These are phyloP conservation scores for Heterodera carotae DNA, from an alignment of 1,140 invertebrate species.

Conservation along the genomic window DNA sequence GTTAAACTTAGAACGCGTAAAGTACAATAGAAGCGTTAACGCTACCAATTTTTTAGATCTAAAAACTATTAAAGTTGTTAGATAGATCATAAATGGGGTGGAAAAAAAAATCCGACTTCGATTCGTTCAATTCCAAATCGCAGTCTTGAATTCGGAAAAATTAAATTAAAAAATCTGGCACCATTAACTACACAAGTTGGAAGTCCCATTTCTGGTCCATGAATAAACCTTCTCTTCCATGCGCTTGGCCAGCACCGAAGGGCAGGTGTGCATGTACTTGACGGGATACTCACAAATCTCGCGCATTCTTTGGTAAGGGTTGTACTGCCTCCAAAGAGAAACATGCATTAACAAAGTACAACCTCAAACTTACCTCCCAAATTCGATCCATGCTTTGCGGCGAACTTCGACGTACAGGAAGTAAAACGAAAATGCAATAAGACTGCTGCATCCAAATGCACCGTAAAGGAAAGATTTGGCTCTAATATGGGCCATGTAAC, in stretches of 20 bases:
- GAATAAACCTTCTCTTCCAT: conserved; percentile 61
- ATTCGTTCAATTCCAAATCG: too few relatives aligned
- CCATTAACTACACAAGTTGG: too few relatives aligned
- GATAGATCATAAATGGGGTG: too few relatives aligned
- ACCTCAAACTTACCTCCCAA: not conserved
- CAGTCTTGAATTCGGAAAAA: too few relatives aligned
- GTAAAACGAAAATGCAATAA: conserved; percentile 55
- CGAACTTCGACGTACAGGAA: conserved; percentile 21
- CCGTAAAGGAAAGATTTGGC: conserved; percentile 41
- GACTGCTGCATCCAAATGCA: conserved; percentile 34
- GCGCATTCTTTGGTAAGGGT: conserved; percentile 57
- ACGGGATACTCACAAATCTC: conserved; percentile 54
- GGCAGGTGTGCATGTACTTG: conserved; percentile 58
- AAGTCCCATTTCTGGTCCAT: too few relatives aligned
- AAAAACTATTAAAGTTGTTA: too few relatives aligned
- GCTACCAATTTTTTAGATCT: too few relatives aligned
- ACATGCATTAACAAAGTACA: not conserved
- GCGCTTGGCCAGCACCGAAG: conserved; percentile 53
- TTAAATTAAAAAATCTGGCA: too few relatives aligned
- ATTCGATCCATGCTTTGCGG: not conserved
- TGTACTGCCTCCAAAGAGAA: conserved; percentile 56
- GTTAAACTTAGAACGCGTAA: too few relatives aligned
- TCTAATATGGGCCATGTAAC: conserved; percentile 29
- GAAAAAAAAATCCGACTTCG: too few relatives aligned
- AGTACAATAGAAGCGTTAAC: too few relatives aligned